phyloP scores from a whole-genome alignment of 2,113 vertebrate genomes.

The Laticauda laticaudata region DNA sequence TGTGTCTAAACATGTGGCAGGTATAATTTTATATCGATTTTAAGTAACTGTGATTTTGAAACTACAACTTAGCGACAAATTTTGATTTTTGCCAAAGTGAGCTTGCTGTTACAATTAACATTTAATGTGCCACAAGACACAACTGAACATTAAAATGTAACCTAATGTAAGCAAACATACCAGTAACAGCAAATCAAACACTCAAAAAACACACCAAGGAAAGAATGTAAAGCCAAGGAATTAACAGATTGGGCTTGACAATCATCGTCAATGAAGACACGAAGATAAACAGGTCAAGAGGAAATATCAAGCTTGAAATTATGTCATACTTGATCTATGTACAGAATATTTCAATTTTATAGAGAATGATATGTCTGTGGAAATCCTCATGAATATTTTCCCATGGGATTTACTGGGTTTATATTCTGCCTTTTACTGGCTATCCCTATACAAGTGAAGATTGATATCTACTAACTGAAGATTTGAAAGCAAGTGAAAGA shows the following conservation, averaged over 20 bases:
- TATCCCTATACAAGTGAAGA: constrained; percentile 29
- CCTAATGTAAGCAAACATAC: constrained; percentile 21
- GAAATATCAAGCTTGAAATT: not conserved
- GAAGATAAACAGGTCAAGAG: constrained; percentile 1
- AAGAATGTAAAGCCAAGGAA: constrained; percentile 7
- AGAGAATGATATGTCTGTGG: not conserved
- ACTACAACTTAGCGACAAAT: not conserved
- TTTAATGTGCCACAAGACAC: not conserved
- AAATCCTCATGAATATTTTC: constrained; percentile 1
- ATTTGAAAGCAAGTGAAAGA: constrained; percentile 42
- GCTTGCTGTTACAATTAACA: not conserved
- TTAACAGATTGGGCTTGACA: constrained; percentile 31
- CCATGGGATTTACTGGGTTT: not conserved
- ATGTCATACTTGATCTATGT: not conserved
- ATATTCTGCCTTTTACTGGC: not conserved
- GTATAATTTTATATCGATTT: constrained; percentile 19
- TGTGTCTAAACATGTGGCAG: constrained; percentile 32
- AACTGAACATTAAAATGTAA: not conserved
- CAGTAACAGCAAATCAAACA: constrained; percentile 12
- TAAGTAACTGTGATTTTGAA: not conserved
- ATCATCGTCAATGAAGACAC: not conserved
- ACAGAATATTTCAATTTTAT: constrained; percentile 11
- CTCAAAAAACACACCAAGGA: not conserved
- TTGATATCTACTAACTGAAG: constrained; percentile 28
- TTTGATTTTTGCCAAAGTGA: constrained; percentile 18